Percentiles rank a stretch among this genome's conserved stretches.
phyloP scores from a whole-genome alignment of 2,888 invertebrate genomes.

The Melieria picta region DNA sequence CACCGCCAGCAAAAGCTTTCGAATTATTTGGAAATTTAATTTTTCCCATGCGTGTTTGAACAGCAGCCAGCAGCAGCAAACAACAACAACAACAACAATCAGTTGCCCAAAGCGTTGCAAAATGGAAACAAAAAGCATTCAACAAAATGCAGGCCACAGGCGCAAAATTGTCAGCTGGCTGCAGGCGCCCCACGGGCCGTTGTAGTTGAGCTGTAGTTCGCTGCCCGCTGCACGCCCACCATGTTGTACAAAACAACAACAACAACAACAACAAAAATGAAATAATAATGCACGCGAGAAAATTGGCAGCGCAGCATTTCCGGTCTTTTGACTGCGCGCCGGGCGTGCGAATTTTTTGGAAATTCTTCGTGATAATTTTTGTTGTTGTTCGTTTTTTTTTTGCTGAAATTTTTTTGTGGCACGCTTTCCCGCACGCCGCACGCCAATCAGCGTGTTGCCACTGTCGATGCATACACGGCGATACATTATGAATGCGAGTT shows the following conservation, averaged over 20 bases:
- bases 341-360: no score
- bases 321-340: not conserved
- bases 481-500: no score
- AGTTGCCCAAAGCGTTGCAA: not conserved
- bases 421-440: no score
- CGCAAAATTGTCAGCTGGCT: no score
- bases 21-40: constrained; percentile 55
- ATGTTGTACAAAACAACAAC: not conserved
- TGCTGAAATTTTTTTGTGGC: no score
- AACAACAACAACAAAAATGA: constrained; percentile 8
- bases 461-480: no score
- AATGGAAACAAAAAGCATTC: constrained; percentile 3
- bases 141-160: not conserved
- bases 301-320: not conserved
- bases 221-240: no score
- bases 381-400: not conserved
- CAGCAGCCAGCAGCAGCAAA: constrained; percentile 13
- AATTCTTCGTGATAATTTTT: not conserved
- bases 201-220: no score
- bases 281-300: not conserved
- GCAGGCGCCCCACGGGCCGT: no score
- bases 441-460: no score
- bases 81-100: not conserved
- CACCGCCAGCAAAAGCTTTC: constrained; percentile 48
- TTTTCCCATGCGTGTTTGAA: constrained; percentile 49